Base-by-base conservation (phyloP, 2,113 vertebrate species). In the Burhinus bistriatus region DNA sequence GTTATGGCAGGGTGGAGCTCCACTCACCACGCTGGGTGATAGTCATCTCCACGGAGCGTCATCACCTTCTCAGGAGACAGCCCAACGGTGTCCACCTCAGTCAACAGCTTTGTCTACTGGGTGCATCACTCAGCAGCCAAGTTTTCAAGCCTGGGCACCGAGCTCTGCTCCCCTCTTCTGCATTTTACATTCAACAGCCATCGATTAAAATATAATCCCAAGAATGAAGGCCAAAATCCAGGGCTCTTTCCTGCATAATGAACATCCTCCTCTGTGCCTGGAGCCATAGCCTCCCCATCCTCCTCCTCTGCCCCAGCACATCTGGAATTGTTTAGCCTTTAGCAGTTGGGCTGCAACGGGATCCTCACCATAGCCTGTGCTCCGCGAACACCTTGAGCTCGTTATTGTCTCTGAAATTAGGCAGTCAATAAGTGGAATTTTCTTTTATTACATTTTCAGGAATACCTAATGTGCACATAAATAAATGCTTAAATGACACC, bases 371-470 rank as follows among this genome's bases (percentile, higher is more conserved):
- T 7, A 61, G 64, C 59, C 85, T 61, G 44, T 45, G 66, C 21
- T 84, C 40, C 0, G 0, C 65, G 61, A 92, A 49, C 96, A 95
- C 96, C 96, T 95, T 88, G 95, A 95, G 75, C 86, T 96, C 88
- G 86, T 95, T 95, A 95, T 2, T 2, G 79, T 9, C 92, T 58
- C 94, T 86, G 79, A 83, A 95, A 93, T 92, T 51, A 89, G 83
- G 71, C 75, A 90, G 79, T 16, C 89, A 92, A 6, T 30, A 65
- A 77, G 79, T 51, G 62, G 86, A 88, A 92, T 90, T 96, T 80
- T n/a, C 66, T 72, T 95, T 95, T 61, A 86, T 76, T 75, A 6
- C 62, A 3, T 83, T 86, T 84, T 77, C n/a, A 92, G 76, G 79
- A 61, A 90, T 80, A 27, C 20, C 32, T 89, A 89, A 73, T 11